Base-by-base conservation (phyloP, 2,113 vertebrate genomes). In the Brachionichthys hirsutus region DNA sequence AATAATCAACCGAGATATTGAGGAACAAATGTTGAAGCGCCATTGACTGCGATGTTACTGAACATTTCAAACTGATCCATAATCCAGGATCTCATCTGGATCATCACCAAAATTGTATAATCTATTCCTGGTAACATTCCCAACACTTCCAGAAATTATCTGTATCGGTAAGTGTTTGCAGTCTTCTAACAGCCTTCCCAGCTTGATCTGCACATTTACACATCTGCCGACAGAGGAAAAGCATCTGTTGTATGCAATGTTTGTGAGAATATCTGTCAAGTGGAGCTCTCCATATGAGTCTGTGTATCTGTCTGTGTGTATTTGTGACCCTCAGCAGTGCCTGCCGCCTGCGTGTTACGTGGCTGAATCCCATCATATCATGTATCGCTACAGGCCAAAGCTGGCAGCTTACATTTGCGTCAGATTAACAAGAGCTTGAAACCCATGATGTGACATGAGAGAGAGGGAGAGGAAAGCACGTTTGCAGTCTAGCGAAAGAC, bases 381-480 rank as follows among this genome's bases (percentile, higher is more conserved):
- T 65, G 49, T 56, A 66, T 59, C 2, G 70, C 85, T 67, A 42
- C 42, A 76, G 78, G 82, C 68, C 13, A 73, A 50, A 56, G 71
- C 70, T 82, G 64, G 64, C 66, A 69, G 82, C 76, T n/a, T 43
- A 67, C 77, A 86, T 77, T 81, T 87, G 83, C 82, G 77, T 77
- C 65, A 30, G 4, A 30, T 30, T 4, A 30, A 30, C 24, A 30
- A 24, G 47, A 59, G 24, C 70, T 62, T 70, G 17, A 77, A 12
- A 63, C 47, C 62, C 62, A 17, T 54, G 53, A 54, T 24, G 57
- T 62, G 42, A 52, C 61, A 57, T 64, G 35, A n/a, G 18, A 38
- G 51, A 53, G 24, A 61, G 12, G 55, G 2, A n/a, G 45, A 12
- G 2, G 17, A 19, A 36, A 5, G 24, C 12, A 45, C 2, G 47